phyloP scores from a whole-genome alignment of 1,140 invertebrate genomes.

The Drosophila nasuta region DNA sequence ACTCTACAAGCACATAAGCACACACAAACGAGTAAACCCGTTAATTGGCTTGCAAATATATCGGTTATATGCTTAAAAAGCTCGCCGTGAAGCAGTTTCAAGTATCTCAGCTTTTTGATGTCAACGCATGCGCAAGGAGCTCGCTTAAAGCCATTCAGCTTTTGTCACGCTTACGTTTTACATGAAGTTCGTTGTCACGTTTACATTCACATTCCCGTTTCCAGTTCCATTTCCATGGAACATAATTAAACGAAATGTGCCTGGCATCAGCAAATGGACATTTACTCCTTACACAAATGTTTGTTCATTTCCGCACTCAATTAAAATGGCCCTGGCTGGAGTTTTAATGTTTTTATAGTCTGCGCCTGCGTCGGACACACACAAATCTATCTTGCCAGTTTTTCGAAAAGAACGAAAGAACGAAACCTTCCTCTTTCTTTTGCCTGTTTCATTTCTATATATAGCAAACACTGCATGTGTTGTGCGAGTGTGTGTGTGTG shows the following conservation, averaged over 20 bases:
- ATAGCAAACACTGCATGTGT: constrained; percentile 20
- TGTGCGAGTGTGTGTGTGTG: constrained; percentile 26
- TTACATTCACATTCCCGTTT: not conserved
- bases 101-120: not conserved
- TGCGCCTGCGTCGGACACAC: constrained; percentile 39
- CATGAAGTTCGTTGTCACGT: constrained; percentile 52
- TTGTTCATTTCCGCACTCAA: constrained; percentile 68
- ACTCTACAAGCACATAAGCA: constrained; percentile 2
- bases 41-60: constrained; percentile 68
- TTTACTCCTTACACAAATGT: constrained; percentile 37
- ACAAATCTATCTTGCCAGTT: constrained; percentile 53
- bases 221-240: constrained; percentile 31
- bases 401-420: not conserved
- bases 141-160: not conserved
- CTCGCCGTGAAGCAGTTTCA: not conserved
- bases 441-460: constrained; percentile 21
- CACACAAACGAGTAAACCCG: constrained; percentile 48
- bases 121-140: too few species aligned
- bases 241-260: constrained; percentile 68
- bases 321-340: constrained; percentile 57
- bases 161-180: not conserved
- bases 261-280: constrained; percentile 50
- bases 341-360: constrained; percentile 16
- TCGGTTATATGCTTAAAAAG: not conserved
- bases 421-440: constrained; percentile 22